phyloP scores from a whole-genome alignment of 2,113 vertebrate species.

The Collichthys lucidus region DNA sequence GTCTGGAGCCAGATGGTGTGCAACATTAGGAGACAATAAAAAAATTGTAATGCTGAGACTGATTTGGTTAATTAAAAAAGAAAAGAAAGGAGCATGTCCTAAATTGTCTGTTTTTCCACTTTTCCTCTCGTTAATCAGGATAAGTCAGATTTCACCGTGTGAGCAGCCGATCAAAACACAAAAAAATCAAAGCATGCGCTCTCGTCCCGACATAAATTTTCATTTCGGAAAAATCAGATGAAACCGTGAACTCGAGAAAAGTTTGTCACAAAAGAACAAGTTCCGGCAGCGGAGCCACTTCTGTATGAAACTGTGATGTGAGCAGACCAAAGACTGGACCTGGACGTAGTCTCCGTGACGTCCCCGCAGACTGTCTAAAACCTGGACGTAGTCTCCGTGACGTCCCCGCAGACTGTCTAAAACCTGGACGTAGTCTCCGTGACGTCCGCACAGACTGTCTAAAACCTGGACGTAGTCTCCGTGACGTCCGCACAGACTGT shows the following conservation, averaged over 20 bases:
- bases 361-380: no score
- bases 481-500: no score
- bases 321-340: no score
- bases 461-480: no score
- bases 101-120: not conserved
- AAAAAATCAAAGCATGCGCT: not conserved
- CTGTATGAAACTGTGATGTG: not conserved
- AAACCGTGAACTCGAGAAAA: not conserved
- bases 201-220: rapidly evolving
- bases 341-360: no score
- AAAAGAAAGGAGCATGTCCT: not conserved
- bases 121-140: slow-evolving; percentile 1
- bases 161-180: slow-evolving; percentile 16
- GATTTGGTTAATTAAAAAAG: slow-evolving; percentile 1
- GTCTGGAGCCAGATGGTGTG: slow-evolving; percentile 57
- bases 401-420: no score
- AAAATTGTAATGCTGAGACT: not conserved
- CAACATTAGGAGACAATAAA: slow-evolving; percentile 37
- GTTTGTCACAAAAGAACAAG: not conserved
- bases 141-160: slow-evolving; percentile 8
- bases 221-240: not conserved
- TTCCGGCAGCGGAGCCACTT: not conserved
- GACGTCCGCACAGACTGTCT: no score
- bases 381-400: no score
- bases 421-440: no score